Evolutionary conservation across 2,888 invertebrate genomes (phyloP), one percentile per base, ranked within the genome.

Genomic region (Melanophora roralis): DNA sequence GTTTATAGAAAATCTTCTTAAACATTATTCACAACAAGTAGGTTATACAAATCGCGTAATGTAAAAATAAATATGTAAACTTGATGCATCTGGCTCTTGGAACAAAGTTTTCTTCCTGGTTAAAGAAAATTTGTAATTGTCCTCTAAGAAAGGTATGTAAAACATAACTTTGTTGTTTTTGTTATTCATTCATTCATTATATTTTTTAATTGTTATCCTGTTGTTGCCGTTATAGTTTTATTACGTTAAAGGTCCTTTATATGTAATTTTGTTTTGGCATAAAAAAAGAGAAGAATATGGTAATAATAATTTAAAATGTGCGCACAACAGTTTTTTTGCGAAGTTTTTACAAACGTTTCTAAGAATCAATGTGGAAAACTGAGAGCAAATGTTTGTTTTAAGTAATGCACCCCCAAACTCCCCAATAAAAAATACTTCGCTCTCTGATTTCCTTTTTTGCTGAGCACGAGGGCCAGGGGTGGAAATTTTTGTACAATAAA

Each of bases 101-200:
- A 27, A 16, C 12, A 12, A 16, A 27, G 12, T 27, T 7, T 60
- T 34, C 16, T 57, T 62, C 49, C 21, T 34, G 55, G 45, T 36
- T 14, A 47, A 36, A 36, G 1, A 43, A 32, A 32, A 43, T n/a
- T 21, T 36, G 16, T 12, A 1, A 36, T 9, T 9, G 14, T 36
- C 12, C 40, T 27, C 11, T 45, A 4, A 38, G 47, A 47, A 73
- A 78, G 72, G 72, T 78, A 67, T 32, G 78, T 68, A 21, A 60
- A 23, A 14, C 8, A 21, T n/a, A 65, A 65, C 7, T 27, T 6
- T 14, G 36, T 36, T 21, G 11, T 49, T 51, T n/a, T 64, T 45
- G 21, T 14, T 16, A 9, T 23, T 40, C 12, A 36, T 73, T 73
- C 38, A 76, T 76, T 76, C 72, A 73, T 64, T 72, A 62, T 69